Evolutionary conservation across 2,797 vertebrate genomes (phyloP), one percentile per base, ranked within the genome.

Genomic region (Danio jaintianensis): DNA sequence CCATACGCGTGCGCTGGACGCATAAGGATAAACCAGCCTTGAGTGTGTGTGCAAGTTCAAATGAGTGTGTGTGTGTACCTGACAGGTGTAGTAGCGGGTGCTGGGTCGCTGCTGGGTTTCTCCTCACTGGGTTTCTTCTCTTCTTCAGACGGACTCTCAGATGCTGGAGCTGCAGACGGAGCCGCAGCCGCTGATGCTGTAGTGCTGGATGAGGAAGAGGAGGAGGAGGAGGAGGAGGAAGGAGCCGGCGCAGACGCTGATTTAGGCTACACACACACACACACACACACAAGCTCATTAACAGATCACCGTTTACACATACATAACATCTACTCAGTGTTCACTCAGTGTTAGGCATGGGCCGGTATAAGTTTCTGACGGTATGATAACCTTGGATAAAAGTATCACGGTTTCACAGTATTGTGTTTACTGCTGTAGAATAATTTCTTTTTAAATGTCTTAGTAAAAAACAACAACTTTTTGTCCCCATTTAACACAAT

Each of bases 121-220:
- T 96, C 96, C 58, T 92, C 91, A 42, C 81, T 78, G 52, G 93
- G 86, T 70, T 93, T 94, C 84, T 94, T 92, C 18, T 95, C 96
- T 73, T 90, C 76, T 93, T 29, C 91, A 69, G 94, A 80, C 9
- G 85, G 78, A 75, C 87, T 89, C 42, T 95, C 94, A 69, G 93
- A 71, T 83, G 87, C 55, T 12, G 94, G 84, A 11, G 92, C 83
- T 8, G 5, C 10, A 8, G 72, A 13, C 5, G 73, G 73, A 40
- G 59, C 56, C 63, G 89, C 79, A 55, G 59, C 42, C 63, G 89
- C 80, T 29, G 86, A 86, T 62, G 71, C 81, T 75, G 90, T 55
- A 67, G 92, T 72, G n/a, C 90, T 85, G 75, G 89, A 47, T 84
- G 66, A 89, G 43, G 94, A 82, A 5, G 86, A 90, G 79, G 90